Evolutionary conservation across 2,113 vertebrate genomes (phyloP).

Genomic region (Hipposideros armiger): DNA sequence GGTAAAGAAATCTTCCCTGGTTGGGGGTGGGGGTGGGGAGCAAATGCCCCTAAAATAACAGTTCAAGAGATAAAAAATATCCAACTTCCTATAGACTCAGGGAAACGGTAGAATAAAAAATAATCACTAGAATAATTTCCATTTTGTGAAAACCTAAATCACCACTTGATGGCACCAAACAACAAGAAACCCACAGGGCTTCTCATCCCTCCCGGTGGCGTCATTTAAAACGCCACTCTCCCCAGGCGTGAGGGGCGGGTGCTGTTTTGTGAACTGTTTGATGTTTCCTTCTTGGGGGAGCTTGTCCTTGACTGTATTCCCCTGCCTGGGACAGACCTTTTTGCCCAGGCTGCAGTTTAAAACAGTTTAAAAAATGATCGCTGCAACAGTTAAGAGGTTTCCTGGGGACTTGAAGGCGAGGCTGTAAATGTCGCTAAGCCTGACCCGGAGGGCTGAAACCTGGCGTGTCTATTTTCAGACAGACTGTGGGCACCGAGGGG

Average conservation of each 20-base stretch:
- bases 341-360: neutral
- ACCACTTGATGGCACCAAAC: constrained; percentile 74
- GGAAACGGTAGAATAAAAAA: neutral
- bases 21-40: neutral
- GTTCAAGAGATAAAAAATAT: neutral
- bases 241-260: neutral
- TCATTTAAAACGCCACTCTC: fast-evolving
- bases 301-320: neutral
- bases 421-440: neutral
- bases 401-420: neutral
- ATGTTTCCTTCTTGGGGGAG: neutral
- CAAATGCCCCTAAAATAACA: neutral
- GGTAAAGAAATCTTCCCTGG: neutral
- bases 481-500: neutral
- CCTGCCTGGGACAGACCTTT: neutral
- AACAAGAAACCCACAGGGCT: neutral
- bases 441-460: neutral
- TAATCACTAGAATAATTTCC: neutral
- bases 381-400: fast-evolving
- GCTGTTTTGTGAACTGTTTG: neutral
- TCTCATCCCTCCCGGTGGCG: fast-evolving
- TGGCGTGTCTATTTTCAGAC: neutral
- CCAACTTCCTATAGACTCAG: neutral
- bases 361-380: no score
- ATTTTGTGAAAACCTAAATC: neutral